Percentiles rank a stretch among this genome's conserved stretches.
phyloP scores from a whole-genome alignment of 1,140 invertebrate species.

The Aphelinus atriplicis region DNA sequence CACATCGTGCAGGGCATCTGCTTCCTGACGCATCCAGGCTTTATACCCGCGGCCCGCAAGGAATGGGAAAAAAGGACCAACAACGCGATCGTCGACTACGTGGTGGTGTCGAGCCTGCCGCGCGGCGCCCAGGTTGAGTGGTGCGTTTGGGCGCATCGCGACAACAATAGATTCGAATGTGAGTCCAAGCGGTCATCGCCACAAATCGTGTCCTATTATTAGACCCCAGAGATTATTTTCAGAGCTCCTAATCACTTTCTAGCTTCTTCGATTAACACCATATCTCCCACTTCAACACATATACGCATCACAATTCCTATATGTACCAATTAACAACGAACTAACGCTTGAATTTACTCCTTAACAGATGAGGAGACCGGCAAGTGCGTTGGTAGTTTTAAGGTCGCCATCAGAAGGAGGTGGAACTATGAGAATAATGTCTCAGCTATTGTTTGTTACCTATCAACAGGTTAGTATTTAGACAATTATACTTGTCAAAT shows the following conservation, averaged over 20 bases:
- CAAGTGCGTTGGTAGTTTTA: constrained; percentile 81
- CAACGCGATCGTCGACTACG: constrained; percentile 86
- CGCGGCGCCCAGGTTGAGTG: constrained; percentile 86
- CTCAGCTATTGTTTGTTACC: constrained; percentile 83
- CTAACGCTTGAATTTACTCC: too few species aligned
- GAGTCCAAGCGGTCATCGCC: constrained; percentile 57
- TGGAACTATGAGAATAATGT: constrained; percentile 91
- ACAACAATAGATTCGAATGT: constrained; percentile 89
- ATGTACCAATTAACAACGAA: too few species aligned
- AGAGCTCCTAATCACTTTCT: too few species aligned
- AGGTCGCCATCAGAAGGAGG: constrained; percentile 81
- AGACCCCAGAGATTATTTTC: background rate
- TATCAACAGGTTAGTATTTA: constrained; percentile 72
- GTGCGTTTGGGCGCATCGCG: constrained; percentile 89
- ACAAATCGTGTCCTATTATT: constrained; percentile 3
- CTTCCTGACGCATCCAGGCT: constrained; percentile 77
- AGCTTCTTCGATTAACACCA: too few species aligned
- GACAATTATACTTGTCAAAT: constrained; percentile 1
- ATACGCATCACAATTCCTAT: too few species aligned
- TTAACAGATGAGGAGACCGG: constrained; percentile 86
- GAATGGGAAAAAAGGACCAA: constrained; percentile 87
- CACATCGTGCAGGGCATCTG: constrained; percentile 87
- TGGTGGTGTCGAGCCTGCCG: constrained; percentile 83
- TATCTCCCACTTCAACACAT: too few species aligned
- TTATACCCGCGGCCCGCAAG: constrained; percentile 77